phyloP scores from a whole-genome alignment of 37 sponge, comb jelly and placozoan species.

The Amphimedon queenslandica region DNA sequence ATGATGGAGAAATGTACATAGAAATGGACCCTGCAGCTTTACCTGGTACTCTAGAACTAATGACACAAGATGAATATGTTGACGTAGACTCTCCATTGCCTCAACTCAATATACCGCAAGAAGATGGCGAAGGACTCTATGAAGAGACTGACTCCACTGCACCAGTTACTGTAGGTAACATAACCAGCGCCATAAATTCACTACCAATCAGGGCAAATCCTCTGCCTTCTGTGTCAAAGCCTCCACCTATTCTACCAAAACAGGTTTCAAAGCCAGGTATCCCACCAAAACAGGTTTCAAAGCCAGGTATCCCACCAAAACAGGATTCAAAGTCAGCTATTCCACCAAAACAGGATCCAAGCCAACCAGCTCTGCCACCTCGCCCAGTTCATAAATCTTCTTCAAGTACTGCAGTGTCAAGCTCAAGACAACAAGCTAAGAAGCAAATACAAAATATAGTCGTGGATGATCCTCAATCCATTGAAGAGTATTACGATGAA shows the following conservation, averaged over 20 bases:
- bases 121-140: neutral
- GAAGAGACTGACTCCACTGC: no score
- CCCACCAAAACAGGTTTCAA: neutral
- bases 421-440: neutral
- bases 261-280: no score
- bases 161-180: no score
- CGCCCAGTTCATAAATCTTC: no score
- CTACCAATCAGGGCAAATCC: neutral
- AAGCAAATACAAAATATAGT: neutral
- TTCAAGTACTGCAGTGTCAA: neutral
- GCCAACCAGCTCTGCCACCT: conserved; percentile 5
- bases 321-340: neutral
- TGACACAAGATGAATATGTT: conserved; percentile 1
- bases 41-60: neutral
- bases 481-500: no score
- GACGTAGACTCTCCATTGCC: neutral
- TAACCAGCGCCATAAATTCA: neutral
- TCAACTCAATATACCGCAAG: neutral
- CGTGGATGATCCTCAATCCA: no score
- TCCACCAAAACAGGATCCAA: neutral
- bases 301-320: neutral
- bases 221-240: no score
- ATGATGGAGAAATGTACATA: conserved; percentile 25
- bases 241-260: no score
- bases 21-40: conserved; percentile 9